phyloP scores from a whole-genome alignment of 1,140 invertebrate genomes.

The Heliconius eleuchia region DNA sequence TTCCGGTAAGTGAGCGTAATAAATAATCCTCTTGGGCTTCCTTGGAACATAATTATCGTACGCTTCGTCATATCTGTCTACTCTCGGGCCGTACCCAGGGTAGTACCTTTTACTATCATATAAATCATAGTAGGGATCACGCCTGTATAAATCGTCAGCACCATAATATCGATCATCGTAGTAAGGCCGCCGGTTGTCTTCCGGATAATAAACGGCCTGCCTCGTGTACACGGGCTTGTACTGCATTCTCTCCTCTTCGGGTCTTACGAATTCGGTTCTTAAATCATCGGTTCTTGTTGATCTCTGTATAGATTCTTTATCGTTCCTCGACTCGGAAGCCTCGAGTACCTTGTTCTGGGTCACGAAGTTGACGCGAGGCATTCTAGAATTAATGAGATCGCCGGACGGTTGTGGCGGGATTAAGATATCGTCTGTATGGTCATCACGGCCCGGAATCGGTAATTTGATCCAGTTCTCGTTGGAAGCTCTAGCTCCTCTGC shows the following conservation, averaged over 20 bases:
- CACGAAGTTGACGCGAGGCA: conserved; percentile 79
- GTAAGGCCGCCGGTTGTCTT: conserved; percentile 66
- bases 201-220: conserved; percentile 77
- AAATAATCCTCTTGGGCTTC: conserved; percentile 80
- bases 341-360: conserved; percentile 78
- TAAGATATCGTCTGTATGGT: conserved; percentile 60
- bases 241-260: conserved; percentile 63
- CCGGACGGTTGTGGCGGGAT: conserved; percentile 69
- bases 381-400: conserved; percentile 74
- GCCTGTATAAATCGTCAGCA: conserved; percentile 68
- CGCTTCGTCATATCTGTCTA: conserved; percentile 74
- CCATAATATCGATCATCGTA: conserved; percentile 74
- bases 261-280: conserved; percentile 77
- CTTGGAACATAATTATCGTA: conserved; percentile 72
- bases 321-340: conserved; percentile 75
- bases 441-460: conserved; percentile 64
- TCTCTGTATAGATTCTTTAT: conserved; percentile 74
- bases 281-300: conserved; percentile 69
- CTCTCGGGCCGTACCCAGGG: conserved; percentile 62
- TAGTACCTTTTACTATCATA: conserved; percentile 68
- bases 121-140: conserved; percentile 71
- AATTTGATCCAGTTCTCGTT: conserved; percentile 80
- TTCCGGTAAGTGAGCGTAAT: conserved; percentile 79
- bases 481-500: conserved; percentile 73
- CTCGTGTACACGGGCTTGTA: conserved; percentile 75